phyloP scores from a whole-genome alignment of 2,888 invertebrate genomes.

The Byasa hedistus region DNA sequence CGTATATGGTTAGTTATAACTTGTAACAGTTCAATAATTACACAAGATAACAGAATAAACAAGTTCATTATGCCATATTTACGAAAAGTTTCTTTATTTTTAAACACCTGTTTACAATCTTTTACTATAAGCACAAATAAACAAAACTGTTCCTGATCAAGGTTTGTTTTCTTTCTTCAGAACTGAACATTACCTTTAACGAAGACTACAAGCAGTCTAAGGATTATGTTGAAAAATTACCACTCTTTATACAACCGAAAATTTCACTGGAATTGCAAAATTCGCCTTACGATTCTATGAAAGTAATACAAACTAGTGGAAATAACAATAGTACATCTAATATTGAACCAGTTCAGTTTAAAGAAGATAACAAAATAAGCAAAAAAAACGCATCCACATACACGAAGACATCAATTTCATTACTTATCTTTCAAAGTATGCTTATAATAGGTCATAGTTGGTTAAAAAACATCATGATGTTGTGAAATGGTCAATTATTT shows the following conservation, averaged over 20 bases:
- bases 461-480: not conserved
- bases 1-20: too few relatives aligned
- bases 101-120: too few relatives aligned
- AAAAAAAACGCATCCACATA: not conserved
- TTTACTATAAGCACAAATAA: too few relatives aligned
- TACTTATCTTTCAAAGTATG: slow-evolving; percentile 1
- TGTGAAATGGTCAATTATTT: too few relatives aligned
- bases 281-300: not conserved
- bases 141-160: not conserved
- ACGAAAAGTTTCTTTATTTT: too few relatives aligned
- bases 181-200: slow-evolving; percentile 6
- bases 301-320: not conserved
- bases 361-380: slow-evolving; percentile 5
- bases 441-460: not conserved
- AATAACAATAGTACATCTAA: slow-evolving; percentile 1
- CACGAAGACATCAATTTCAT: not conserved
- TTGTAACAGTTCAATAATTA: too few relatives aligned
- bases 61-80: too few relatives aligned
- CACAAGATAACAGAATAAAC: too few relatives aligned
- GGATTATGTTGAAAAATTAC: slow-evolving; percentile 13
- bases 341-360: not conserved
- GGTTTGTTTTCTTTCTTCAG: slow-evolving; percentile 18
- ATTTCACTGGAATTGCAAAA: not conserved
- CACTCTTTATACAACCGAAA: slow-evolving; percentile 1
- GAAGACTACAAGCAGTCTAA: slow-evolving; percentile 2